Percentiles rank a stretch among this genome's conserved stretches.
phyloP scores from a whole-genome alignment of 1,140 invertebrate genomes.

The Wasmannia auropunctata region DNA sequence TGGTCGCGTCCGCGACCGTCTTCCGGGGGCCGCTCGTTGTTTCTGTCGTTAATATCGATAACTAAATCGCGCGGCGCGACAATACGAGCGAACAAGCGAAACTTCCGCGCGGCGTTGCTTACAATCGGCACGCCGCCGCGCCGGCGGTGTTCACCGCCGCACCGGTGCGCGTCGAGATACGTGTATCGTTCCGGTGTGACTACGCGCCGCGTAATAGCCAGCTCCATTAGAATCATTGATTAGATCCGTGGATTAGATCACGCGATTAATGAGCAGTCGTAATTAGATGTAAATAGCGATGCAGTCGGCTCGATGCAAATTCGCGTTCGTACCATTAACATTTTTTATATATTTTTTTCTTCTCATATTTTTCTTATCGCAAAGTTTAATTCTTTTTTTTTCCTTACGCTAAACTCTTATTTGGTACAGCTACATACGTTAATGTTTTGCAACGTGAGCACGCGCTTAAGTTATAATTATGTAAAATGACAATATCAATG shows the following conservation, averaged over 20 bases:
- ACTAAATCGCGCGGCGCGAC: slow-evolving; percentile 31
- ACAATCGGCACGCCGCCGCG: not conserved
- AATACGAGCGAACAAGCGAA: slow-evolving; percentile 27
- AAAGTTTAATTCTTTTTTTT: not conserved
- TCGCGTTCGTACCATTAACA: not conserved
- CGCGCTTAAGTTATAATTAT: not conserved
- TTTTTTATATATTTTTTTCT: not conserved
- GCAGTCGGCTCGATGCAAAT: not conserved
- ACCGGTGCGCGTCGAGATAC: not conserved
- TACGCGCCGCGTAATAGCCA: not conserved
- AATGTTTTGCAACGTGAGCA: not conserved
- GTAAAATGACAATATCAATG: not conserved
- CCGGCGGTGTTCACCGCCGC: not conserved
- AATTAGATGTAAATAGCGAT: slow-evolving; percentile 38
- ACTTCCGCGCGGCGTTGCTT: not conserved
- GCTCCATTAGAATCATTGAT: slow-evolving; percentile 19
- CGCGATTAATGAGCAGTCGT: slow-evolving; percentile 11
- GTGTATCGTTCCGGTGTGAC: not conserved
- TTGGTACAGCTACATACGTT: not conserved
- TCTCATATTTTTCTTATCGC: not conserved
- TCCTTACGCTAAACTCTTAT: not conserved
- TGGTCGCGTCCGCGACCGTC: slow-evolving; percentile 27
- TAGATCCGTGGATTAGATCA: slow-evolving; percentile 1
- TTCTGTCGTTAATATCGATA: slow-evolving; percentile 38
- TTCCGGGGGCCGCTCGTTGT: slow-evolving; percentile 47